Conservation (phyloP, 2,888 invertebrate genomes). For the Tenthredo livida region DNA sequence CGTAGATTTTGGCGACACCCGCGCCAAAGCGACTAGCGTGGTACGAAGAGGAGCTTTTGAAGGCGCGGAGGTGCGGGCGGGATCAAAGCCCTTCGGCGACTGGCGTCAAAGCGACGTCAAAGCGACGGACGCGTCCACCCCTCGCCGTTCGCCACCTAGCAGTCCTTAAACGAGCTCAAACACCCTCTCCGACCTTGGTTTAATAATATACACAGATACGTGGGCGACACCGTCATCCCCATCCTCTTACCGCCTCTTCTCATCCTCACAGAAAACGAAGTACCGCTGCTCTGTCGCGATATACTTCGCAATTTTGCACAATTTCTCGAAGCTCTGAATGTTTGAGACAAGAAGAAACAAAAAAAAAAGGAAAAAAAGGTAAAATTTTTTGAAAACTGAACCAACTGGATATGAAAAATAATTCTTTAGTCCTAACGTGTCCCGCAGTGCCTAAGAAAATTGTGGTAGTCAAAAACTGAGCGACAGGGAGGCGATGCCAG, state of each 20-base stretch:
- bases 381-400: neutral
- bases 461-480: neutral
- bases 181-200: slow-evolving; percentile 50
- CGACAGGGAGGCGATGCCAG: neutral
- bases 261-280: neutral
- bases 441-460: neutral
- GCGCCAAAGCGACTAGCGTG: slow-evolving; percentile 48
- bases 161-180: slow-evolving; percentile 53
- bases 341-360: neutral
- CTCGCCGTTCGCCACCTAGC: slow-evolving; percentile 50
- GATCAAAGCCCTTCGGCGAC: slow-evolving; percentile 51
- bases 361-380: neutral
- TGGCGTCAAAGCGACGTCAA: slow-evolving; percentile 55
- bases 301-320: neutral
- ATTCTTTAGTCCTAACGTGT: neutral
- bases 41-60: slow-evolving; percentile 52
- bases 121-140: slow-evolving; percentile 53
- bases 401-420: neutral
- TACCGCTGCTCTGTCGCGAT: neutral
- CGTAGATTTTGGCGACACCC: slow-evolving; percentile 36
- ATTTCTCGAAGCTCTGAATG: neutral
- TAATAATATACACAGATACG: slow-evolving; percentile 52
- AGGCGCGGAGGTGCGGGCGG: slow-evolving; percentile 42
- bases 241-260: neutral
- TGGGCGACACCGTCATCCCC: slow-evolving; percentile 38